phyloP scores from a whole-genome alignment of 2,113 vertebrate genomes.

The Passer montanus region DNA sequence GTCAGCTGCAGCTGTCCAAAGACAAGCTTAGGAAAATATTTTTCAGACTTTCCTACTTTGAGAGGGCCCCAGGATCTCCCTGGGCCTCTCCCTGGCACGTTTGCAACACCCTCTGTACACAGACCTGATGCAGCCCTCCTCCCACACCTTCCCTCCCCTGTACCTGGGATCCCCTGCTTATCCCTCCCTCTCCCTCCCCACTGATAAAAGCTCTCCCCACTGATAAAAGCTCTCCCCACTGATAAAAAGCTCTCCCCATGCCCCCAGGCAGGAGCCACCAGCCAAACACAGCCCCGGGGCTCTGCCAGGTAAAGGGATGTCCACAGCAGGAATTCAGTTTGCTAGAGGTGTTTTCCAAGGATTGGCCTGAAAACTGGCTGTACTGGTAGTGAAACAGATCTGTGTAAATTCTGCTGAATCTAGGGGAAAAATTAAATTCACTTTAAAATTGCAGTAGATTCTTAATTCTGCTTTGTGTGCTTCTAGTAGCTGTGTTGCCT shows the following conservation, averaged over 20 bases:
- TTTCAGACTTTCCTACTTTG: constrained; percentile 67
- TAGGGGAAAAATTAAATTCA: not conserved
- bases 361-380: not conserved
- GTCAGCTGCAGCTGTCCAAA: constrained; percentile 60
- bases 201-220: not conserved
- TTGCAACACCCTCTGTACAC: constrained; percentile 47
- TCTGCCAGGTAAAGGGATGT: not conserved
- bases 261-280: not conserved
- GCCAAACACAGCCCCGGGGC: not conserved
- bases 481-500: not conserved
- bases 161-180: not conserved
- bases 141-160: constrained; percentile 28
- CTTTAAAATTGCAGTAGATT: not conserved
- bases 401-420: not conserved
- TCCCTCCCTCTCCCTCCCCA: not conserved
- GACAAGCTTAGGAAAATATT: constrained; percentile 69
- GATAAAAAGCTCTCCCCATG: not conserved
- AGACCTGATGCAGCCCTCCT: constrained; percentile 43
- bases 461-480: not conserved
- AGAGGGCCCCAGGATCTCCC: constrained; percentile 62
- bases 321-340: not conserved
- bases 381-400: not conserved
- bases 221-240: not conserved
- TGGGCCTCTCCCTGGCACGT: constrained; percentile 68
- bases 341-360: not conserved